Conservation (phyloP, 2,888 invertebrate species). For the Automeris io region DNA sequence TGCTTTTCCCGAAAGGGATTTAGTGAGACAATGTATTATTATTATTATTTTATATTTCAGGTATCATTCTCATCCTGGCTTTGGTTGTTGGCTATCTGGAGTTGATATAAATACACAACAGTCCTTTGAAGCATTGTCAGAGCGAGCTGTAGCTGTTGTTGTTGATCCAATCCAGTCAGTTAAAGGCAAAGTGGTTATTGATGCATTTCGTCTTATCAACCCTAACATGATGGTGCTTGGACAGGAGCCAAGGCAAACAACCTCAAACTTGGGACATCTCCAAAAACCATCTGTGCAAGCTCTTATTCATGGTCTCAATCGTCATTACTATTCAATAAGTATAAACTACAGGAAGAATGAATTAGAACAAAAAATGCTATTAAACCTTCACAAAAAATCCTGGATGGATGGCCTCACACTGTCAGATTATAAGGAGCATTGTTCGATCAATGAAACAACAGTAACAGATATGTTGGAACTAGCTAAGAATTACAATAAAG, state of each 20-base stretch:
- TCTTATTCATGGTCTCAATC: constrained; percentile 97
- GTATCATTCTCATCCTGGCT: constrained; percentile 99
- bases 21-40: background rate
- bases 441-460: constrained; percentile 93
- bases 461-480: constrained; percentile 97
- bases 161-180: constrained; percentile 99
- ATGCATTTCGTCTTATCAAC: constrained; percentile 99
- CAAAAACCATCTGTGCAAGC: constrained; percentile 99
- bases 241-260: constrained; percentile 98
- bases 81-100: constrained; percentile 99
- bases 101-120: constrained; percentile 99
- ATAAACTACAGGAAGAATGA: constrained; percentile 99
- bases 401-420: constrained; percentile 98
- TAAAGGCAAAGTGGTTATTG: constrained; percentile 99
- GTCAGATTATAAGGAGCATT: constrained; percentile 94
- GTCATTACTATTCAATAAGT: constrained; percentile 99
- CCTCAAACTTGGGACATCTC: constrained; percentile 98
- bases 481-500: constrained; percentile 98
- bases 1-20: no score
- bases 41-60: constrained; percentile 41
- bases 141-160: constrained; percentile 98
- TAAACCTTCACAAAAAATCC: constrained; percentile 98
- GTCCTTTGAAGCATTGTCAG: constrained; percentile 98
- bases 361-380: constrained; percentile 98
- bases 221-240: constrained; percentile 99